Percentiles rank a stretch among this genome's conserved stretches.
phyloP scores from a whole-genome alignment of 2,113 vertebrate genomes.

The Centrocercus urophasianus region DNA sequence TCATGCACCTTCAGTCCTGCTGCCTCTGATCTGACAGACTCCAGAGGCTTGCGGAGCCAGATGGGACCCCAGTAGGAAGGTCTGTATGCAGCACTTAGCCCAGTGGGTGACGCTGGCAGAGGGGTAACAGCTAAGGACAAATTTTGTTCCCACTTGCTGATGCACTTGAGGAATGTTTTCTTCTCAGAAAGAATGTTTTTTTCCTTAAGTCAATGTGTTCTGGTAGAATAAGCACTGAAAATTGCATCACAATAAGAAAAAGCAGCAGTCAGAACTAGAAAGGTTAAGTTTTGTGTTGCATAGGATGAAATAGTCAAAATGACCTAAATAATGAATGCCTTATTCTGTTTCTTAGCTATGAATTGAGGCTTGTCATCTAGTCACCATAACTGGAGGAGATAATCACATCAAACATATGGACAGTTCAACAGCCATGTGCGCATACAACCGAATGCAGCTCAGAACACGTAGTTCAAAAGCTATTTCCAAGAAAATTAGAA shows the following conservation, averaged over 20 bases:
- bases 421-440: not conserved
- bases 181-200: not conserved
- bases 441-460: not conserved
- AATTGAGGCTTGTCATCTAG: not conserved
- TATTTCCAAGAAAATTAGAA: not conserved
- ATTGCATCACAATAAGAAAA: rapidly evolving
- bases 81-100: not conserved
- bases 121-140: not conserved
- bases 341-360: not conserved
- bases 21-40: not conserved
- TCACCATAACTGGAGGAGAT: not conserved
- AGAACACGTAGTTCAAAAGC: not conserved
- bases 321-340: not conserved
- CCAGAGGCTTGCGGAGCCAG: not conserved
- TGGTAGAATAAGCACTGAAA: not conserved
- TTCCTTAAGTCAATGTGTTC: rapidly evolving
- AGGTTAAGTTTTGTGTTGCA: not conserved
- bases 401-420: not conserved
- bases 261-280: not conserved
- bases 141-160: not conserved
- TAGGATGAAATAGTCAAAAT: not conserved
- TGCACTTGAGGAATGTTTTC: not conserved
- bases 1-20: not conserved
- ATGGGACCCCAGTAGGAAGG: not conserved
- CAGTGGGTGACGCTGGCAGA: not conserved